phyloP scores from a whole-genome alignment of 2,888 invertebrate genomes.

The Ptilodon capucinus region DNA sequence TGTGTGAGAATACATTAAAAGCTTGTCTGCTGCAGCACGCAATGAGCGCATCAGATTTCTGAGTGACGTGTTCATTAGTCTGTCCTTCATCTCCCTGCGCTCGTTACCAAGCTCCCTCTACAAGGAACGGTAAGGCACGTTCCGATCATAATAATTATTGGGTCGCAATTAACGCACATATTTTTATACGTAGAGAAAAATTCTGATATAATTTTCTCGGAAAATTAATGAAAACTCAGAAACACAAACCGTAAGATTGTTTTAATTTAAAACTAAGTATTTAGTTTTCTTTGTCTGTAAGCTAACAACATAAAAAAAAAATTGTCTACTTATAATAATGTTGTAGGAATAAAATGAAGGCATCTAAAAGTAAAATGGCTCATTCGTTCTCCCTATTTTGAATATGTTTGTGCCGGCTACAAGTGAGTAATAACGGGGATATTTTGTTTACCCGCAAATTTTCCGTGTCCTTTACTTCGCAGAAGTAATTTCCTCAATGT shows the following conservation, averaged over 20 bases:
- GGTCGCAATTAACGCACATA: constrained; percentile 29
- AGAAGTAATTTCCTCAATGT: not conserved
- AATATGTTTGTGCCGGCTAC: not conserved
- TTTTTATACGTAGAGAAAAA: not conserved
- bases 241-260: no score
- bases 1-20: not conserved
- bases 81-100: constrained; percentile 22
- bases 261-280: no score
- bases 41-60: constrained; percentile 33
- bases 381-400: not conserved
- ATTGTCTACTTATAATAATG: no score
- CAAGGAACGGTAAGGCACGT: constrained; percentile 18
- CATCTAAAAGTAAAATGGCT: not conserved
- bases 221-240: no score
- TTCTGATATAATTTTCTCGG: not conserved
- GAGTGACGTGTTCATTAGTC: constrained; percentile 49
- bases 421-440: not conserved
- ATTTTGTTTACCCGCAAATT: not conserved
- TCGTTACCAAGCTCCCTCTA: constrained; percentile 34
- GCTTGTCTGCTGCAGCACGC: constrained; percentile 13
- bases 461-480: not conserved
- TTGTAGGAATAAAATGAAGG: no score
- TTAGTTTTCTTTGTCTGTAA: no score
- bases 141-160: constrained; percentile 36
- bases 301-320: no score